phyloP scores from a whole-genome alignment of 1,140 invertebrate genomes.

The Cherax quadricarinatus region DNA sequence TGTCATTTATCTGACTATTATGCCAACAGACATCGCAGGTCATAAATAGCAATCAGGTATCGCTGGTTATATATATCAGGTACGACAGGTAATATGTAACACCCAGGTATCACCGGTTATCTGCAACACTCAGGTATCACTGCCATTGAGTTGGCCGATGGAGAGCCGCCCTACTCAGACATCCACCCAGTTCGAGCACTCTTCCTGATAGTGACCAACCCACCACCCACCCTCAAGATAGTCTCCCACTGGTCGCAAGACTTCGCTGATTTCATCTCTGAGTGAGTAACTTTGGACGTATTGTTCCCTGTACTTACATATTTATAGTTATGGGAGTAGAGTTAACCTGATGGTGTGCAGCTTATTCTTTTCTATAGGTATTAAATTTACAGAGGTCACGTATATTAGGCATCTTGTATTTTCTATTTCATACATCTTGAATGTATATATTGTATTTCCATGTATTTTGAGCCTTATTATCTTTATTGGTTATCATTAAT shows the following conservation, averaged over 20 bases:
- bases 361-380: too few species aligned
- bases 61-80: too few species aligned
- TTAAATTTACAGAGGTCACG: background rate
- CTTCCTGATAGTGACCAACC: conserved; percentile 92
- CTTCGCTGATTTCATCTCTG: conserved; percentile 89
- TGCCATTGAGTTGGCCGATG: conserved; percentile 93
- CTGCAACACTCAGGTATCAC: conserved; percentile 81
- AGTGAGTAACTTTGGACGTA: conserved; percentile 79
- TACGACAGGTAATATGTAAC: too few species aligned
- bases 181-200: conserved; percentile 91
- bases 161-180: conserved; percentile 88
- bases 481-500: too few species aligned
- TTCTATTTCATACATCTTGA: too few species aligned
- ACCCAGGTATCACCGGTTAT: too few species aligned
- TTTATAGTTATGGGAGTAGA: background rate
- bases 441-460: too few species aligned
- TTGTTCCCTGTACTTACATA: background rate
- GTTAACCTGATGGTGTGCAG: background rate
- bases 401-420: too few species aligned
- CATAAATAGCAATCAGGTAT: too few species aligned
- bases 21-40: too few species aligned
- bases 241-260: conserved; percentile 87
- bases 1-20: too few species aligned
- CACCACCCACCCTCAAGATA: conserved; percentile 86
- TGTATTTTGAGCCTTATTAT: too few species aligned